Evolutionary conservation across 2,888 invertebrate genomes (phyloP), one percentile per base, ranked within the genome.

Genomic region (Cotesia congregata): DNA sequence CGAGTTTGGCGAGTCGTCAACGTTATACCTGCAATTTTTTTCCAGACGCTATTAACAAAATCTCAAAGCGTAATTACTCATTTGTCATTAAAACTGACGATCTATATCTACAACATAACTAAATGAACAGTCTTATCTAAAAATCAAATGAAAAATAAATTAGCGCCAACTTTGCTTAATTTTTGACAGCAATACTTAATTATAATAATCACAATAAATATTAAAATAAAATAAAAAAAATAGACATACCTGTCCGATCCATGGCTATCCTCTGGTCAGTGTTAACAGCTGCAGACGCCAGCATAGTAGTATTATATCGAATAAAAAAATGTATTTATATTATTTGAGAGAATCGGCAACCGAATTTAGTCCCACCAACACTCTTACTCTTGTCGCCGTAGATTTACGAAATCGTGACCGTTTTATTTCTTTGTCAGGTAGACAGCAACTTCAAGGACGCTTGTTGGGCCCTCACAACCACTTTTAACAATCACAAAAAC

Each of bases 221-320:
- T 65, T 3, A 30, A 30, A 30, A 30, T 30, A 30, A 30, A 30
- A 30, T 0, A 50, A 50, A 50, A 50, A 4, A 9, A 12, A 50
- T 50, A 12, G 50, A 50, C 50, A 50, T 50, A 50, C 50, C 50
- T 50, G 9, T 50, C 4, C 12, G 7, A 4, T 50, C 50, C 50
- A 9, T 9, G 9, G 50, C 82, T 65, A 82, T 82, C 78, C 83
- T 85, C 71, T 83, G 83, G 74, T 85, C 86, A 75, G 85, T 79
- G 81, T 84, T 84, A 81, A 86, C 82, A 15, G 83, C 82, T 50
- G 81, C 81, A 65, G 86, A 84, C 64, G 85, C 84, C 77, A 86
- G 80, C 85, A 86, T 84, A 30, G 30, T 17, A 17, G 17, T 17
- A 17, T 50, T 41, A 7, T 30, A 50, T 50, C 12, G 50, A 50